A percentile compares a stretch with the other conserved stretches of the same genome.
Conservation (phyloP, 2,888 invertebrate species). For the Drosophila anomalata region DNA sequence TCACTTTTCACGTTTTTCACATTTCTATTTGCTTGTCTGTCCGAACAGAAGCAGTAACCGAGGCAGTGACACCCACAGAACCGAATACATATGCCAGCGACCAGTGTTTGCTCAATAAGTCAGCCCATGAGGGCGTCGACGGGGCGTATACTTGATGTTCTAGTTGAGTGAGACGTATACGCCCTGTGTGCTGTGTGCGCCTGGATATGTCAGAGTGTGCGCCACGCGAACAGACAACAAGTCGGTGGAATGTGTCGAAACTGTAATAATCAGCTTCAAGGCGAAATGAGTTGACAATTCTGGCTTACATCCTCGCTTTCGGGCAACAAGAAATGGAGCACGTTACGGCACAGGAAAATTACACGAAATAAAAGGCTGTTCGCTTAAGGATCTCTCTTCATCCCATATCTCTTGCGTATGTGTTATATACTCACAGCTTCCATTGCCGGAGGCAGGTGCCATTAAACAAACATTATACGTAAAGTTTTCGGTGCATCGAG, state of each 20-base stretch:
- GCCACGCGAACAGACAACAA: conserved; percentile 43
- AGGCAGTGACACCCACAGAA: conserved; percentile 31
- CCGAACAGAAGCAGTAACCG: conserved; percentile 3
- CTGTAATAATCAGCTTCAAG: conserved; percentile 75
- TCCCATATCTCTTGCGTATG: conserved; percentile 46
- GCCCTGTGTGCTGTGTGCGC: conserved; percentile 27
- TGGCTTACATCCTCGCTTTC: conserved; percentile 34
- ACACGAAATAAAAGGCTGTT: not conserved
- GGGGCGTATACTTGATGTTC: conserved; percentile 71
- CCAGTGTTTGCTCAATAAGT: conserved; percentile 29
- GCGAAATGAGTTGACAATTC: conserved; percentile 61
- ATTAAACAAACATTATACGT: conserved; percentile 70
- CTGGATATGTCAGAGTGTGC: conserved; percentile 9
- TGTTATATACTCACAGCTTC: conserved; percentile 61
- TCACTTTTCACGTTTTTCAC: conserved; percentile 64
- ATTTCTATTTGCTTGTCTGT: conserved; percentile 51
- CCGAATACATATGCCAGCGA: conserved; percentile 8
- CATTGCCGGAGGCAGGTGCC: conserved; percentile 42
- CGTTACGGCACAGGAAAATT: not conserved
- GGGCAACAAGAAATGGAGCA: conserved; percentile 15
- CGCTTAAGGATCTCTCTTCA: not conserved
- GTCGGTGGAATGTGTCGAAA: conserved; percentile 68
- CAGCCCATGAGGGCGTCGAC: conserved; percentile 34
- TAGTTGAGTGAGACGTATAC: conserved; percentile 33
- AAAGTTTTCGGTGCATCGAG: conserved; percentile 42